phyloP scores from a whole-genome alignment of 2,113 vertebrate genomes.

The Pollimyrus isidori region DNA sequence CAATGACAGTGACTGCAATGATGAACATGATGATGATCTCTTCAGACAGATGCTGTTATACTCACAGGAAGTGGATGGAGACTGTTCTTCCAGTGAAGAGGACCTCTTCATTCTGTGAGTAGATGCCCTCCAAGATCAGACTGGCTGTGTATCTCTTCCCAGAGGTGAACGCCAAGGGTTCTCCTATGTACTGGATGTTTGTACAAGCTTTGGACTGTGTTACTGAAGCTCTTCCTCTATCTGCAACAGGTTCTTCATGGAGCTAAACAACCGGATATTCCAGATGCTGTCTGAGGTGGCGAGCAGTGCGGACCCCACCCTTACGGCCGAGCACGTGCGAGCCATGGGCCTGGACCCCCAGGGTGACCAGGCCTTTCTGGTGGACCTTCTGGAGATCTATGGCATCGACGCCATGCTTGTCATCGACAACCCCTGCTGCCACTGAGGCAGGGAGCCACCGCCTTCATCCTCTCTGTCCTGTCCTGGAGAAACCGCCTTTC shows the following conservation, averaged over 20 bases:
- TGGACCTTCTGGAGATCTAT: conserved; percentile 90
- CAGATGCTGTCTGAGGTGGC: conserved; percentile 87
- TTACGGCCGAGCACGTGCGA: conserved; percentile 84
- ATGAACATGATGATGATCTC: conserved; percentile 19
- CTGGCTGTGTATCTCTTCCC: not conserved
- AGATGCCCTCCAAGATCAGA: not conserved
- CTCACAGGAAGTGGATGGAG: conserved; percentile 86
- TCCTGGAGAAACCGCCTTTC: not conserved
- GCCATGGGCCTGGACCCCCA: conserved; percentile 97
- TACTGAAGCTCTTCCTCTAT: conserved; percentile 7
- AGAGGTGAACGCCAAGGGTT: not conserved
- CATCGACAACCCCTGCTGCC: conserved; percentile 93
- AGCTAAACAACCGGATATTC: conserved; percentile 96
- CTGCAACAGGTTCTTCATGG: conserved; percentile 86
- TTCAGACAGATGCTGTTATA: conserved; percentile 89
- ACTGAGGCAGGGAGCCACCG: conserved; percentile 51
- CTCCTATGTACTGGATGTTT: not conserved
- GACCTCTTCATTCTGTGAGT: conserved; percentile 98
- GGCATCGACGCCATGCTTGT: conserved; percentile 87
- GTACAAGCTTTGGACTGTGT: not conserved
- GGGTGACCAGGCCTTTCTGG: conserved; percentile 84
- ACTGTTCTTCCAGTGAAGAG: conserved; percentile 86
- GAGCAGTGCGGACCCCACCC: conserved; percentile 77
- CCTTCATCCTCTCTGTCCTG: not conserved
- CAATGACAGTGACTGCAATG: not conserved